Base-by-base conservation (phyloP, 2,888 invertebrate genomes). In the Phyllotreta cruciferae region DNA sequence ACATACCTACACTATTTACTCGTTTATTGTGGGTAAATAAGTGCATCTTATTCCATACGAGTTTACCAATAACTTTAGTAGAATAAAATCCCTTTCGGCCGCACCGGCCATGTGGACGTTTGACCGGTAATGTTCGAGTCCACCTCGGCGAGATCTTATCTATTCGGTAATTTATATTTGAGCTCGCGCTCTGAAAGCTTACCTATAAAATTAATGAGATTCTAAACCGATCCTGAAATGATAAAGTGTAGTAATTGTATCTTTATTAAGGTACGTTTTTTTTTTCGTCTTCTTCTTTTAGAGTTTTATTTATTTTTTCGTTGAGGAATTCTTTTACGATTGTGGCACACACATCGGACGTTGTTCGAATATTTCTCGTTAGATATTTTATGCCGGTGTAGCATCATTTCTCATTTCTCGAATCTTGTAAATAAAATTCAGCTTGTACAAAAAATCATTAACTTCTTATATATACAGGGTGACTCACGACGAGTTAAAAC, bases 211-310 rank as follows among this genome's bases (percentile, higher is more conserved):
- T 79, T 79, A 80, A 79, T 79, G 80, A 74, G 72, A 68, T 73
- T 74, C 74, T 72, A 74, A 75, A 73, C 70, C 71, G 75, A 77
- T 77, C 75, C 70, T 75, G 77, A 77, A 78, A 78, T 79, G 79
- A 79, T 77, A 77, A 75, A 78, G 73, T 74, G 74, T 67, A 70
- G 76, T 78, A 78, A 77, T 77, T 76, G 77, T 76, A 78, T 77
- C 78, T 77, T 77, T 77, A 78, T 78, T 77, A 77, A 77, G 75
- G 76, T 70, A 71, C 72, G 24, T 24, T 24, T 24, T 24, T 24
- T 24, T 24, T 24, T 4, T 24, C 24, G 2, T 24, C 4, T 4
- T 1, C 24, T 4, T 24, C 24, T 24, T 24, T 4, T 4, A 4
- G 4, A 4, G 1, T 24, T 24, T 3, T 24, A 24, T 24, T 24